These are phyloP conservation scores for Hermetia illucens DNA, from an alignment of 1,140 invertebrate genomes.

Conservation along the genomic window DNA sequence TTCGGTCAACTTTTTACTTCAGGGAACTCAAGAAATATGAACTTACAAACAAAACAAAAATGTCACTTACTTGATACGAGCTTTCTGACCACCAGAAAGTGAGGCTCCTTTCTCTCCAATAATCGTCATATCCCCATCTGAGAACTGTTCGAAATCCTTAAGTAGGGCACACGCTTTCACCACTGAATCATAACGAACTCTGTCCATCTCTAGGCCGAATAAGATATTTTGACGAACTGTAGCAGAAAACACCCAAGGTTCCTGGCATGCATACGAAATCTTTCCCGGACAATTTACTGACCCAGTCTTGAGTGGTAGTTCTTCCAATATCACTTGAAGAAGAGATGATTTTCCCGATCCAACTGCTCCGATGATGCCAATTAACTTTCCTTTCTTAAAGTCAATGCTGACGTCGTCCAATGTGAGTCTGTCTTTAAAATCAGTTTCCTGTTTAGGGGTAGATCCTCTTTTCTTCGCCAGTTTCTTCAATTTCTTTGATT, in stretches of 20 bases:
- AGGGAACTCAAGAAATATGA: no score
- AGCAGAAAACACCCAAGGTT: conserved; percentile 37
- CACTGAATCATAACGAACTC: conserved; percentile 41
- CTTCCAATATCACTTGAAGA: conserved; percentile 31
- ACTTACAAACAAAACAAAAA: no score
- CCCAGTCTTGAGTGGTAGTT: conserved; percentile 13
- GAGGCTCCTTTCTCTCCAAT: conserved; percentile 72
- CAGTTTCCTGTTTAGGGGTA: background rate
- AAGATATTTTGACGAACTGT: conserved; percentile 60
- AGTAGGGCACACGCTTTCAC: conserved; percentile 45
- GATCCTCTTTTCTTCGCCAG: no score
- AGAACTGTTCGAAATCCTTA: conserved; percentile 60
- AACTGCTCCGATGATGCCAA: conserved; percentile 48
- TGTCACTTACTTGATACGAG: conserved; percentile 58
- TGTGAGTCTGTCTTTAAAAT: conserved; percentile 11
- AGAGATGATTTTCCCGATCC: conserved; percentile 42
- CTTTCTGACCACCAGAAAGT: conserved; percentile 74
- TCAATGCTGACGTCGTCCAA: conserved; percentile 23
- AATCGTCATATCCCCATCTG: conserved; percentile 59
- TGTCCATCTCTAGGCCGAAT: conserved; percentile 51
- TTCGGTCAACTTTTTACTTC: no score
- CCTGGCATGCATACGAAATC: conserved; percentile 21
- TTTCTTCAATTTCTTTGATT: no score
- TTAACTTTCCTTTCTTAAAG: conserved; percentile 33
- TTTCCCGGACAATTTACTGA: conserved; percentile 13